A percentile compares a stretch with the other conserved stretches of the same genome.
phyloP scores from a whole-genome alignment of 2,797 vertebrate species.

The Oceanodroma leucorhoa region DNA sequence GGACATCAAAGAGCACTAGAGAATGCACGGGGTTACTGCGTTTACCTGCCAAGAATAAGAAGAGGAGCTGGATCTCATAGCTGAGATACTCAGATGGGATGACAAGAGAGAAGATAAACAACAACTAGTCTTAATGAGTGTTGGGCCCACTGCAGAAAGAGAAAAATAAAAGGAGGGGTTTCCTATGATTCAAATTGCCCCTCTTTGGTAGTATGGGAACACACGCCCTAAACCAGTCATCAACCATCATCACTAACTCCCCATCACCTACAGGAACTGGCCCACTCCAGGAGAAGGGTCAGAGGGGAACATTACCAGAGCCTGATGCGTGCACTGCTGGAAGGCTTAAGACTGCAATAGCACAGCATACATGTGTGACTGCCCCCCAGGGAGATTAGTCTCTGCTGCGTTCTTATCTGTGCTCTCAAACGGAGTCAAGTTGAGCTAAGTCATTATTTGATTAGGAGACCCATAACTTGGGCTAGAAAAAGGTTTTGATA shows the following conservation, averaged over 20 bases:
- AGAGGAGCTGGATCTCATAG: neutral
- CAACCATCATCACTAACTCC: neutral
- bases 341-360: neutral
- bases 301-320: neutral
- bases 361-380: neutral
- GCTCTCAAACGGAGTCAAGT: neutral
- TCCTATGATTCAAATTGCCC: neutral
- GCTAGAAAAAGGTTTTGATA: neutral
- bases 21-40: neutral
- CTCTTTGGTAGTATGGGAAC: neutral
- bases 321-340: neutral
- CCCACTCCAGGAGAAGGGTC: neutral
- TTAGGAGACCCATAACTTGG: neutral
- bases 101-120: neutral
- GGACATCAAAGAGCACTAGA: neutral
- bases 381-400: neutral
- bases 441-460: neutral
- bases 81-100: neutral
- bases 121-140: neutral
- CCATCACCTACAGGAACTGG: neutral
- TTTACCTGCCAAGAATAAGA: neutral
- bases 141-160: neutral
- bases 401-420: neutral
- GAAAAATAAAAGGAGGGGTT: neutral
- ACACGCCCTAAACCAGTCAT: neutral